Base-by-base conservation (phyloP, 2,888 invertebrate genomes). In the Nasonia oneida region DNA sequence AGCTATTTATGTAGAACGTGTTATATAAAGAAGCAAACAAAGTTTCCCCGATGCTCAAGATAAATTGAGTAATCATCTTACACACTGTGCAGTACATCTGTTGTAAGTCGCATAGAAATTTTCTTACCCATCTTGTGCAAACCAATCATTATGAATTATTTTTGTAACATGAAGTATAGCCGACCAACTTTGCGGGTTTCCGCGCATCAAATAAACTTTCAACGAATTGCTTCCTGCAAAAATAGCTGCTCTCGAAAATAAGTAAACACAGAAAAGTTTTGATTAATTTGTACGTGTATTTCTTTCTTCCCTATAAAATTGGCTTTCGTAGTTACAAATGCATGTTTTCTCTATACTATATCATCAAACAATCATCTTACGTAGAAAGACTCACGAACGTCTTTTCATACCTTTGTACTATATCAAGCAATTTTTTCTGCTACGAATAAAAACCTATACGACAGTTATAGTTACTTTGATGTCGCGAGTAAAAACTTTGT, bases 311-410 rank as follows among this genome's bases (percentile, higher is more conserved):
- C 14, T 39, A 42, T 37, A 64, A 29, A 78, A 78, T 39, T 78
- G 29, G 37, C 33, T 29, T 76, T 64, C 23, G 29, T 47, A 42
- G n/a, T 78, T 78, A 78, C 64, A 78, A 64, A 42, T 73, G 10
- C 10, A 73, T 10, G 42, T n/a, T 42, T 37, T 42, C n/a, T 10
- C 42, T 70, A 15, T 64, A n/a, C 23, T 29, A 29, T 61, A 77
- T 4, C 39, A 77, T 61, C 42, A 18, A 79, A 42, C 78, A 78
- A 47, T 70, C 33, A 79, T 70, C 29, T 79, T 79, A 79, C 50
- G 15, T 12, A 47, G 5, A 42, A 29, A 64, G 15, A 42, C 42
- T 33, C 50, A 33, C 64, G 12, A n/a, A 18, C 18, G 15, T 76
- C 57, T 76, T 47, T 47, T 57, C 23, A 42, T 78, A 53, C 15